Conservation (phyloP, 2,113 vertebrate species). For the Pelusios castaneus region DNA sequence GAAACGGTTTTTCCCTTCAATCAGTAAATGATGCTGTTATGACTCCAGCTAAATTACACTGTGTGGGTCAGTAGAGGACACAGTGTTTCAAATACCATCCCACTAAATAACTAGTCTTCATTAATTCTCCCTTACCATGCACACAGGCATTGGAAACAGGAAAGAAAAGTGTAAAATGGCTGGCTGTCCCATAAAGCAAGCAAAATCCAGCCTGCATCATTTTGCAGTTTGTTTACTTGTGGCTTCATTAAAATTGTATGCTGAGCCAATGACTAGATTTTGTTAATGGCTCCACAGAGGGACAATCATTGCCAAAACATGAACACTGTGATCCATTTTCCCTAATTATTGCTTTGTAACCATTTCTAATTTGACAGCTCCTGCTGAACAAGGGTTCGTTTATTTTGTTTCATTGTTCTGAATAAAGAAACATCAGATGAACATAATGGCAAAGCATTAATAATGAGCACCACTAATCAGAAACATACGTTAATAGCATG, state of each 20-base stretch:
- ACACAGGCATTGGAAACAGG: neutral
- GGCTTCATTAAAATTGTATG: slow-evolving; percentile 80
- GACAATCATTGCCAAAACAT: slow-evolving; percentile 66
- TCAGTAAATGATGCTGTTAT: neutral
- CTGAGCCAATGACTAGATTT: slow-evolving; percentile 70
- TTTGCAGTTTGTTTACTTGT: slow-evolving; percentile 74
- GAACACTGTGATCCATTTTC: slow-evolving; percentile 75
- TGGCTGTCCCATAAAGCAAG: slow-evolving; percentile 24
- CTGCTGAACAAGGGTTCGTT: slow-evolving; percentile 72
- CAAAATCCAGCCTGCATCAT: slow-evolving; percentile 38
- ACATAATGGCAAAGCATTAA: slow-evolving; percentile 23
- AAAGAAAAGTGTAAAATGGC: neutral
- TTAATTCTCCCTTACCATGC: neutral
- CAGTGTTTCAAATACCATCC: neutral
- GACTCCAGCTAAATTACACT: neutral
- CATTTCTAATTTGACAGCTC: slow-evolving; percentile 79
- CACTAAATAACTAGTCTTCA: neutral
- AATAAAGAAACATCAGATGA: slow-evolving; percentile 58
- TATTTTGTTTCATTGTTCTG: slow-evolving; percentile 73
- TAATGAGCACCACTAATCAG: slow-evolving; percentile 36
- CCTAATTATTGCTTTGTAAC: slow-evolving; percentile 77
- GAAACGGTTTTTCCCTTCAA: neutral
- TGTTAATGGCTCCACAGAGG: slow-evolving; percentile 77
- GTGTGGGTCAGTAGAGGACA: neutral
- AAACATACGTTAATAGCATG: slow-evolving; percentile 28